A percentile compares a stretch with the other conserved stretches of the same genome.
phyloP scores from a whole-genome alignment of 2,888 invertebrate genomes.

The Acanthopleura granulata region DNA sequence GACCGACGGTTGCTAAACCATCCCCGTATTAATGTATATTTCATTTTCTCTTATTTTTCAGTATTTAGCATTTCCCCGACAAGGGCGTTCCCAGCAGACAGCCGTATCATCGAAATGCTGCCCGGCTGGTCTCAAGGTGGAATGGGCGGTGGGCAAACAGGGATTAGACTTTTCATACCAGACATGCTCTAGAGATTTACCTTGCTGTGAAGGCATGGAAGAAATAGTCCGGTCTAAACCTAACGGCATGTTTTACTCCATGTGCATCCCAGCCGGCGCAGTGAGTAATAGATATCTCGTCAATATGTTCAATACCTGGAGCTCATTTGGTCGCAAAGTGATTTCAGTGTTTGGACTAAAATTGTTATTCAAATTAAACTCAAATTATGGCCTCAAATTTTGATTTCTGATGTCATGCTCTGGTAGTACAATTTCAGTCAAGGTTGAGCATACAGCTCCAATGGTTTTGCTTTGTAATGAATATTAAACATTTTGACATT shows the following conservation, averaged over 20 bases:
- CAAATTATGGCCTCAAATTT: no score
- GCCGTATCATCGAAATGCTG: background rate
- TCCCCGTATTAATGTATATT: background rate
- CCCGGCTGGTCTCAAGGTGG: background rate
- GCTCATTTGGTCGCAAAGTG: no score
- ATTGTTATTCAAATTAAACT: no score
- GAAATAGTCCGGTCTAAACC: slow-evolving; percentile 17
- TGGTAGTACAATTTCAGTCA: no score
- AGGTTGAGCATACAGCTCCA: no score
- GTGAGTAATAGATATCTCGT: slow-evolving; percentile 14
- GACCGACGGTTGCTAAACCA: no score
- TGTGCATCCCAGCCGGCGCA: background rate
- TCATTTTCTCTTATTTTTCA: slow-evolving; percentile 1
- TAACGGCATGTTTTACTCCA: slow-evolving; percentile 20
- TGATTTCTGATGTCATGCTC: no score
- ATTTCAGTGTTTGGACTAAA: no score
- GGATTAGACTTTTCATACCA: slow-evolving; percentile 15
- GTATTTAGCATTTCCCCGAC: slow-evolving; percentile 19
- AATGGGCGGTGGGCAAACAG: slow-evolving; percentile 16
- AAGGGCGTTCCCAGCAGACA: background rate
- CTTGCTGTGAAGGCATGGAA: slow-evolving; percentile 17
- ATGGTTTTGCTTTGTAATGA: no score
- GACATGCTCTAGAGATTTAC: slow-evolving; percentile 4
- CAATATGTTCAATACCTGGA: no score
- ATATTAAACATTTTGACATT: no score